A percentile compares a stretch with the other conserved stretches of the same genome.
phyloP scores from a whole-genome alignment of 2,797 vertebrate species.

The Microchirus variegatus region DNA sequence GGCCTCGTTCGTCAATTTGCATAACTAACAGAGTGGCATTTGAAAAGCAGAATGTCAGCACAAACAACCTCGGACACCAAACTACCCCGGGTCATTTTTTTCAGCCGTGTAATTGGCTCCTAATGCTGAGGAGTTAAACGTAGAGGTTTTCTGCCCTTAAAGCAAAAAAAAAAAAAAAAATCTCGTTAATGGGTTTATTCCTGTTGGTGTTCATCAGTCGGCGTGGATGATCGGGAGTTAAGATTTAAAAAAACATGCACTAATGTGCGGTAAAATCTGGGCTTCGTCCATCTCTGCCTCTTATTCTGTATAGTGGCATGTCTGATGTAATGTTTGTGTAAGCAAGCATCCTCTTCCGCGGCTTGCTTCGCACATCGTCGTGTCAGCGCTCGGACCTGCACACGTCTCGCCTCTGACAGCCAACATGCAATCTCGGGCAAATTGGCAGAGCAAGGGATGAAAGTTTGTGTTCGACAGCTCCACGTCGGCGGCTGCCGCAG shows the following conservation, averaged over 20 bases:
- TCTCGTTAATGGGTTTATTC: slow-evolving; percentile 55
- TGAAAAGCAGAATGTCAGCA: slow-evolving; percentile 77
- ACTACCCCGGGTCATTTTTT: slow-evolving; percentile 72
- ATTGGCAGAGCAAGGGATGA: slow-evolving; percentile 13
- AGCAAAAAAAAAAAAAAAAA: slow-evolving; percentile 46
- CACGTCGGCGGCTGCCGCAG: not conserved
- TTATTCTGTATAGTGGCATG: slow-evolving; percentile 36
- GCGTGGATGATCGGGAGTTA: slow-evolving; percentile 44
- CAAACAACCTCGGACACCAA: slow-evolving; percentile 73
- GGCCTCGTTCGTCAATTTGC: slow-evolving; percentile 61
- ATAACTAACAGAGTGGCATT: slow-evolving; percentile 80
- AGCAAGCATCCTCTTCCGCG: slow-evolving; percentile 31
- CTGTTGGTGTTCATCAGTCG: slow-evolving; percentile 50
- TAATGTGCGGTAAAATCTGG: not conserved
- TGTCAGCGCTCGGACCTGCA: slow-evolving; percentile 9
- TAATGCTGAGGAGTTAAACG: slow-evolving; percentile 68
- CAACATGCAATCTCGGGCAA: slow-evolving; percentile 29
- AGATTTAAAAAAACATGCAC: not conserved
- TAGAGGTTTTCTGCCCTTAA: slow-evolving; percentile 63
- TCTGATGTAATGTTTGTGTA: slow-evolving; percentile 68
- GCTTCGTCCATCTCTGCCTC: slow-evolving; percentile 31
- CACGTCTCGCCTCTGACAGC: slow-evolving; percentile 28
- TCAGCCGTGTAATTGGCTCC: slow-evolving; percentile 72
- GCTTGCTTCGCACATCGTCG: slow-evolving; percentile 36
- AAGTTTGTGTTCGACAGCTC: slow-evolving; percentile 10